Evolutionary conservation across 2,113 vertebrate genomes (phyloP).

Genomic region (Nipponia nippon): DNA sequence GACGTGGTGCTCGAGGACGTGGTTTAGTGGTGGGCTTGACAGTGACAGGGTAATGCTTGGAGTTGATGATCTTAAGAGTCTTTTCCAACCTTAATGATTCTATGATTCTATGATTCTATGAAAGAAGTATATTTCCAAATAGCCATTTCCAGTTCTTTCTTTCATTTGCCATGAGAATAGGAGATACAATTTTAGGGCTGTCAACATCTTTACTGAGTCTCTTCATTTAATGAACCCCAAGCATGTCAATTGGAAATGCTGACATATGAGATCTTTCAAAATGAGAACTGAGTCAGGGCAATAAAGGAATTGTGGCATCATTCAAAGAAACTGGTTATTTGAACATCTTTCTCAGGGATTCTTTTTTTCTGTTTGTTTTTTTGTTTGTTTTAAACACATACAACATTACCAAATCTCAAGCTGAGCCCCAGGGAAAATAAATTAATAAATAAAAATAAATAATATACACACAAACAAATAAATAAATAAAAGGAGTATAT

Average conservation of each 20-base stretch:
- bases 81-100: too few species aligned
- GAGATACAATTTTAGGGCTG: neutral
- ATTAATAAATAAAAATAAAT: neutral
- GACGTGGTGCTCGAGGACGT: too few species aligned
- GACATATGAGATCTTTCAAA: neutral
- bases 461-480: neutral
- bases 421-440: neutral
- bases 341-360: neutral
- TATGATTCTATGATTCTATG: too few species aligned
- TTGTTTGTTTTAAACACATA: neutral
- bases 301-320: neutral
- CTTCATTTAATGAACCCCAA: neutral
- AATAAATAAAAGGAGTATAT: neutral
- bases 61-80: too few species aligned
- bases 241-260: neutral
- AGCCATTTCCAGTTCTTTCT: neutral
- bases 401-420: neutral
- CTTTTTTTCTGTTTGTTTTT: neutral
- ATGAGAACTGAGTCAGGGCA: neutral
- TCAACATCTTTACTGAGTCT: neutral
- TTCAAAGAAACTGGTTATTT: neutral
- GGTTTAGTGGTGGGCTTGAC: too few species aligned
- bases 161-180: neutral
- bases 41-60: too few species aligned
- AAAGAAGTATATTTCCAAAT: neutral